Conservation (phyloP, 37 sponge, comb jelly and placozoan genomes). For the Spongia lamella region DNA sequence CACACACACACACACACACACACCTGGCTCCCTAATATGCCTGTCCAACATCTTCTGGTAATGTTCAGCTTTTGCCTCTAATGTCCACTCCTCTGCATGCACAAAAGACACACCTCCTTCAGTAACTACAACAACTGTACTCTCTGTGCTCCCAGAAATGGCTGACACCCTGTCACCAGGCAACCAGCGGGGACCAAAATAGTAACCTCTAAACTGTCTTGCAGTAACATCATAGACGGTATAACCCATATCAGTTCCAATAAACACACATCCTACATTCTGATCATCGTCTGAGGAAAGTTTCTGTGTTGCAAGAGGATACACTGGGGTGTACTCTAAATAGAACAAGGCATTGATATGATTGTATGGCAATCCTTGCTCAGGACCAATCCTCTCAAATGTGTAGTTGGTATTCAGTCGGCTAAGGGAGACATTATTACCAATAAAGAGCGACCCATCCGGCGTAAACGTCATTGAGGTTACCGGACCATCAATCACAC, state of each 20-base stretch:
- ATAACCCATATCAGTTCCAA: conserved; percentile 61
- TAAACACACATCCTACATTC: conserved; percentile 28
- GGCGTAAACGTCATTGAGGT: conserved; percentile 58
- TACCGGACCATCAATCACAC: conserved; percentile 77
- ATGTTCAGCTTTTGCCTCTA: conserved; percentile 66
- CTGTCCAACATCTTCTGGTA: conserved; percentile 69
- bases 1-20: neutral
- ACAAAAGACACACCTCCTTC: conserved; percentile 62
- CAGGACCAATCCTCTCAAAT: conserved; percentile 74
- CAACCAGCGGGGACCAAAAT: conserved; percentile 69
- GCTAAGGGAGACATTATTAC: conserved; percentile 72
- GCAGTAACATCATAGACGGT: conserved; percentile 52
- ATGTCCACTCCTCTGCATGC: conserved; percentile 63
- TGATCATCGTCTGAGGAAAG: neutral
- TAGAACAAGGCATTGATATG: conserved; percentile 44
- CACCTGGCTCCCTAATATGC: conserved; percentile 74
- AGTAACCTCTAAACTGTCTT: conserved; percentile 50
- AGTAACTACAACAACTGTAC: conserved; percentile 44
- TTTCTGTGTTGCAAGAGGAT: conserved; percentile 18
- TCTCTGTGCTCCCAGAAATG: neutral
- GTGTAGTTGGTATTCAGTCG: conserved; percentile 71
- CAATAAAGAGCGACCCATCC: conserved; percentile 63
- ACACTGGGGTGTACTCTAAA: conserved; percentile 1
- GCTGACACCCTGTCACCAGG: conserved; percentile 46
- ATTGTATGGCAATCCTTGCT: conserved; percentile 67